Percentiles rank a stretch among this genome's conserved stretches.
phyloP scores from a whole-genome alignment of 2,888 invertebrate genomes.

The Dasypolia templi region DNA sequence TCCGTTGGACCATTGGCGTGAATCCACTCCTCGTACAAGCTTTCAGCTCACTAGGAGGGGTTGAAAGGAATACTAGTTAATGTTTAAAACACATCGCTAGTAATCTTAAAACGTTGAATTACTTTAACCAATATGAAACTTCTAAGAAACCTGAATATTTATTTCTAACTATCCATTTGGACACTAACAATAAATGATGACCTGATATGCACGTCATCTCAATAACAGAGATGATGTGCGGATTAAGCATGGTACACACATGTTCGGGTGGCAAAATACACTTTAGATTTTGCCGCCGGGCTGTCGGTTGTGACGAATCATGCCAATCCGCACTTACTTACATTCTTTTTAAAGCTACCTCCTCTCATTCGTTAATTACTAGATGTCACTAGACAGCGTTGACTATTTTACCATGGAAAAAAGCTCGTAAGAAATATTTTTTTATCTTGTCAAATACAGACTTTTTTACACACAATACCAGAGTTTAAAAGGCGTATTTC shows the following conservation, averaged over 20 bases:
- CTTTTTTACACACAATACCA: not conserved
- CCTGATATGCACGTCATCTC: too few relatives aligned
- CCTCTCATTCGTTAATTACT: not conserved
- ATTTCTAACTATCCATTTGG: not conserved
- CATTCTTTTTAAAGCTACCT: not conserved
- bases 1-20: slow-evolving; percentile 32
- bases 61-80: slow-evolving; percentile 19
- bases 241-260: not conserved
- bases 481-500: not conserved
- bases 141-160: not conserved
- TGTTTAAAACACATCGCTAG: slow-evolving; percentile 7
- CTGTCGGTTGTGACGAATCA: not conserved
- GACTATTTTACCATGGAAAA: not conserved
- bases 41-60: slow-evolving; percentile 1
- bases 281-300: not conserved
- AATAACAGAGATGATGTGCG: not conserved
- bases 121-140: not conserved
- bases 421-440: not conserved
- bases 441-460: not conserved
- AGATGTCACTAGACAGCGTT: not conserved
- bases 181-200: too few relatives aligned
- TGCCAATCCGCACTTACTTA: not conserved
- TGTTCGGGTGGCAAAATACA: not conserved
- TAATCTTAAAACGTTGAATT: slow-evolving; percentile 5
- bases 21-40: not conserved